Evolutionary conservation across 2,888 invertebrate genomes (phyloP).

Genomic region (Augiades crinisus): DNA sequence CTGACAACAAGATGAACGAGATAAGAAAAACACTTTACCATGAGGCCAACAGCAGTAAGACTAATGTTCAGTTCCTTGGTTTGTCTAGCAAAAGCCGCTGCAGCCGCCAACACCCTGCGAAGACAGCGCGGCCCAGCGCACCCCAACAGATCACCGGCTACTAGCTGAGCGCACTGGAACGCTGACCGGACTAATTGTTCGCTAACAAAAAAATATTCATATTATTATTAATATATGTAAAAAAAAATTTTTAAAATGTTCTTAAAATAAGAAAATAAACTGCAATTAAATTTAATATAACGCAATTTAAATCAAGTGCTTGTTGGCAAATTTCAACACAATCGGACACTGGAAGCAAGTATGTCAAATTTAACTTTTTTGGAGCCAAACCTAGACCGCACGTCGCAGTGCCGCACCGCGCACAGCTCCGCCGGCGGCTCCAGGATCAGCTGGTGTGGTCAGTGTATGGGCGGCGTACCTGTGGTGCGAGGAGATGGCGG

Average conservation of each 20-base stretch:
- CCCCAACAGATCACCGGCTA: conserved; percentile 94
- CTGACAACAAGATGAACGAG: too few species aligned
- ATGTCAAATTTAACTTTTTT: too few species aligned
- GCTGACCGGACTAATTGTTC: conserved; percentile 96
- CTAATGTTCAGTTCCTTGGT: conserved; percentile 98
- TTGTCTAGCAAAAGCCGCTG: conserved; percentile 97
- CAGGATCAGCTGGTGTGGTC: conserved; percentile 89
- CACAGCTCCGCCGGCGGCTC: conserved; percentile 96
- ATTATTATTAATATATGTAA: background rate
- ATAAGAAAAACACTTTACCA: too few species aligned
- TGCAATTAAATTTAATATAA: too few species aligned
- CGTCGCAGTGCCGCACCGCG: conserved; percentile 94
- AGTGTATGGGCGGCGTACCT: conserved; percentile 85
- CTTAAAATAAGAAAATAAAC: too few species aligned
- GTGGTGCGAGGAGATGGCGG: conserved; percentile 96
- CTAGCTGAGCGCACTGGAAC: conserved; percentile 97
- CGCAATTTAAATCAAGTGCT: too few species aligned
- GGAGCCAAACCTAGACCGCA: too few species aligned
- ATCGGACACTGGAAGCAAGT: too few species aligned
- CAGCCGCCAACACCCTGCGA: conserved; percentile 94
- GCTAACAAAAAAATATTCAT: conserved; percentile 55
- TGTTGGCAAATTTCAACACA: too few species aligned
- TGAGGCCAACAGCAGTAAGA: conserved; percentile 96
- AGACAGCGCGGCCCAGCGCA: conserved; percentile 96
- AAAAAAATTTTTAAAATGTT: too few species aligned